A percentile compares a stretch with the other conserved stretches of the same genome.
phyloP scores from a whole-genome alignment of 2,113 vertebrate genomes.

The Chrysemys picta region DNA sequence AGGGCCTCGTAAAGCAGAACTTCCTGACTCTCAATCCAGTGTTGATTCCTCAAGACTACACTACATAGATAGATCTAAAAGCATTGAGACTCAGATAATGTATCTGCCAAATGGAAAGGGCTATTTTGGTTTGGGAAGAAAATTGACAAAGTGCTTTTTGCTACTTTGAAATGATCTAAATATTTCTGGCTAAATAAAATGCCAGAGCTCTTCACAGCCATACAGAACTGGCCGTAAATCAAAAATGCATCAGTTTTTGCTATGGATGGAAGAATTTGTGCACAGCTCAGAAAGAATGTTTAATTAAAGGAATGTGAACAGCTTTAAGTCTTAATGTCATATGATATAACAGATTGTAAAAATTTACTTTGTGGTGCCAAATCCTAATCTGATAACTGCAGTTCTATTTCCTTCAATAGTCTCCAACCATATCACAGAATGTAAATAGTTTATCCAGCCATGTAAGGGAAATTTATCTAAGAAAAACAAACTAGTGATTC shows the following conservation, averaged over 20 bases:
- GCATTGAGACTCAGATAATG: background rate
- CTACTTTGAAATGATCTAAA: background rate
- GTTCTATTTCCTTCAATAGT: background rate
- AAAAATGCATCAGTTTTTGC: background rate
- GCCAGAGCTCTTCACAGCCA: background rate
- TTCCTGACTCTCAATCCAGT: background rate
- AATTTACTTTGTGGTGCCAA: constrained; percentile 35
- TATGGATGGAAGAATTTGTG: constrained; percentile 1
- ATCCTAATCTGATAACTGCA: constrained; percentile 28
- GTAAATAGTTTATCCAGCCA: background rate
- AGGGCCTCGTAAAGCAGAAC: background rate
- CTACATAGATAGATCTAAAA: background rate
- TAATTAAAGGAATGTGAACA: constrained; percentile 28
- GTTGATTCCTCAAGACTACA: background rate
- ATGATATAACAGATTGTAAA: background rate
- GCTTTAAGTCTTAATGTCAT: constrained; percentile 37
- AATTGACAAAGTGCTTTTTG: background rate
- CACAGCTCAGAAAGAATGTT: background rate
- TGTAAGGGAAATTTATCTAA: background rate
- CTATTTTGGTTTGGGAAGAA: background rate
- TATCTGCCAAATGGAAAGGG: background rate
- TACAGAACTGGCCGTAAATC: constrained; percentile 1
- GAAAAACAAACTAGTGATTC: background rate
- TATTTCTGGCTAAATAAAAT: constrained; percentile 15
- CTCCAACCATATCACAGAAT: background rate